Evolutionary conservation across 2,797 vertebrate genomes (phyloP).

Genomic region (Triplophysa yarkandensis): DNA sequence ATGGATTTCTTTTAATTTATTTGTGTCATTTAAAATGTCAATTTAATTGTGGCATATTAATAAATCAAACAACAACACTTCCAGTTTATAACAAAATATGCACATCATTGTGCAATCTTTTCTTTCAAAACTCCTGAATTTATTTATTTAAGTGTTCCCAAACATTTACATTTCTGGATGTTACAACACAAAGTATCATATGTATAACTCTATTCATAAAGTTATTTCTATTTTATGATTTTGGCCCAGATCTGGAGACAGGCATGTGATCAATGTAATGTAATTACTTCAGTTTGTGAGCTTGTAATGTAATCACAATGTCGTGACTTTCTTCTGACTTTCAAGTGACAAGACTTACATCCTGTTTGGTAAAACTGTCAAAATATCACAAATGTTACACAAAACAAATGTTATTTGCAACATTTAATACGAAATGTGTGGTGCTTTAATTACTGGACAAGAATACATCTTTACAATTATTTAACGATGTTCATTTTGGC

Average conservation of each 20-base stretch:
- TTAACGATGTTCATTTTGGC: background rate
- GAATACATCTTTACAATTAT: background rate
- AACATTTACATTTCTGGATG: too few species aligned
- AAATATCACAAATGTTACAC: background rate
- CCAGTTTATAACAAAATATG: too few species aligned
- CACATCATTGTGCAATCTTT: too few species aligned
- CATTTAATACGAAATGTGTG: background rate
- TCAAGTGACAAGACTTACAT: background rate
- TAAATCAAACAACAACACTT: too few species aligned
- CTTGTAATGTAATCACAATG: slow-evolving; percentile 17
- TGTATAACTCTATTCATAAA: background rate
- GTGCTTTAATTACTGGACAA: background rate
- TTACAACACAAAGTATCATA: too few species aligned
- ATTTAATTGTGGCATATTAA: background rate
- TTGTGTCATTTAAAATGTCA: background rate
- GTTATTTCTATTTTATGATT: background rate
- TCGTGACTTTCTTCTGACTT: slow-evolving; percentile 30
- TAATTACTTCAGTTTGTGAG: slow-evolving; percentile 5
- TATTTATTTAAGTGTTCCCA: too few species aligned
- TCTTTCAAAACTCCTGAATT: too few species aligned
- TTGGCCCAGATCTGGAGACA: background rate
- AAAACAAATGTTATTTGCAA: background rate
- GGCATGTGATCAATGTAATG: slow-evolving; percentile 18
- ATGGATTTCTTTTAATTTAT: background rate
- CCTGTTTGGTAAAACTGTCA: background rate